A percentile compares a stretch with the other conserved stretches of the same genome.
Conservation (phyloP, 2,113 vertebrate genomes). For the Catharus bicknelli region DNA sequence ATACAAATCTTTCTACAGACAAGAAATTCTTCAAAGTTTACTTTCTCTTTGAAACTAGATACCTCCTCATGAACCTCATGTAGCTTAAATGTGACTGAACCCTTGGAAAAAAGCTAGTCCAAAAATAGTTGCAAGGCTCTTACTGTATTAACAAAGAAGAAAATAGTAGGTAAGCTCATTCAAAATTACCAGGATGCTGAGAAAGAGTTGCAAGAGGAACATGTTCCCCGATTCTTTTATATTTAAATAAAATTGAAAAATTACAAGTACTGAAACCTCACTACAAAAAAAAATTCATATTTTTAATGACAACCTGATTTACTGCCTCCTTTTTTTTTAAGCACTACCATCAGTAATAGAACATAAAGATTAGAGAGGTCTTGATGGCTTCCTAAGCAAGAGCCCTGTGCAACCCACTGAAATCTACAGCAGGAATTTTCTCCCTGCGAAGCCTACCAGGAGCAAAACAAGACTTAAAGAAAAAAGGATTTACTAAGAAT, state of each 20-base stretch:
- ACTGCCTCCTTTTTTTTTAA: neutral
- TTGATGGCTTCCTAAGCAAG: neutral
- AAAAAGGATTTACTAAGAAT: neutral
- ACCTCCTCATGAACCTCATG: neutral
- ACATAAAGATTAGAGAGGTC: neutral
- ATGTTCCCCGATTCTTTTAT: neutral
- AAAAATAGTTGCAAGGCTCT: neutral
- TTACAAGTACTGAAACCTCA: neutral
- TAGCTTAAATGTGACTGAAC: neutral
- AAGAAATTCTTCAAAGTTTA: neutral
- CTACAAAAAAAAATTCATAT: neutral
- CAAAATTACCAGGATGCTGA: neutral
- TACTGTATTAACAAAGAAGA: neutral
- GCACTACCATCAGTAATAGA: neutral
- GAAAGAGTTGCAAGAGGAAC: neutral
- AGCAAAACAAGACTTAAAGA: neutral
- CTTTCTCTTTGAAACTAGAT: neutral
- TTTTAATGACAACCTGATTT: neutral
- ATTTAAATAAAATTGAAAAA: neutral
- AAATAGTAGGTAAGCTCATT: neutral
- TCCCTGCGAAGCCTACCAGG: neutral
- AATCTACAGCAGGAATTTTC: neutral
- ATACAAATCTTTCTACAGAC: neutral
- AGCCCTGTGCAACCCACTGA: neutral
- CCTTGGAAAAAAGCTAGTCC: neutral